A percentile compares a stretch with the other conserved stretches of the same genome.
Evolutionary conservation across 2,797 vertebrate genomes (phyloP).

Genomic region (Potorous gilbertii): DNA sequence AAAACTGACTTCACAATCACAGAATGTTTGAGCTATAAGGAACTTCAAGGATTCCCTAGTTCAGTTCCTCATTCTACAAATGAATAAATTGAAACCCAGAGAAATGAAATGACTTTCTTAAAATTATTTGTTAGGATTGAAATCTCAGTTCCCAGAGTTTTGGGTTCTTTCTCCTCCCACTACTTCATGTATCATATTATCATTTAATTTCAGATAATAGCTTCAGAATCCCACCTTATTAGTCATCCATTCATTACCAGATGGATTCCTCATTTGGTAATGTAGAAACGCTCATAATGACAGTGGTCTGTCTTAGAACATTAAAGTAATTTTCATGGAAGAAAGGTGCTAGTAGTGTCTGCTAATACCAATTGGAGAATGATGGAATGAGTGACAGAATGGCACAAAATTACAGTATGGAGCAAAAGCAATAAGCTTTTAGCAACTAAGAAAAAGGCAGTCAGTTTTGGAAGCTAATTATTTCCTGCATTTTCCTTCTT

Average conservation of each 20-base stretch:
- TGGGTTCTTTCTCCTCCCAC: background rate
- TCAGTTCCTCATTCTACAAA: background rate
- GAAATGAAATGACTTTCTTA: background rate
- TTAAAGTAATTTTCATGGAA: background rate
- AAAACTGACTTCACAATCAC: background rate
- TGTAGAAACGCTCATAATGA: background rate
- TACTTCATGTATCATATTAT: background rate
- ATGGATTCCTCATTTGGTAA: background rate
- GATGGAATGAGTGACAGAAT: background rate
- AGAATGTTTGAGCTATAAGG: background rate
- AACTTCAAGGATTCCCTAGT: background rate
- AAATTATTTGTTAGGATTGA: background rate
- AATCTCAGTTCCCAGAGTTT: background rate
- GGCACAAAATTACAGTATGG: background rate
- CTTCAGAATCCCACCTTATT: background rate
- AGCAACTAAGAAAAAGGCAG: background rate
- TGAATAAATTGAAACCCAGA: background rate
- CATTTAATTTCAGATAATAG: background rate
- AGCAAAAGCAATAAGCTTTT: background rate
- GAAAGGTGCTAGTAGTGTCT: background rate
- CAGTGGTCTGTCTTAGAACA: background rate
- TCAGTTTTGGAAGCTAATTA: background rate
- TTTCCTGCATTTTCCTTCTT: background rate
- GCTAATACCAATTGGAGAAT: background rate
- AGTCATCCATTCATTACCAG: background rate